Conservation (phyloP, 2,888 invertebrate species). For the Leistus spinibarbis region DNA sequence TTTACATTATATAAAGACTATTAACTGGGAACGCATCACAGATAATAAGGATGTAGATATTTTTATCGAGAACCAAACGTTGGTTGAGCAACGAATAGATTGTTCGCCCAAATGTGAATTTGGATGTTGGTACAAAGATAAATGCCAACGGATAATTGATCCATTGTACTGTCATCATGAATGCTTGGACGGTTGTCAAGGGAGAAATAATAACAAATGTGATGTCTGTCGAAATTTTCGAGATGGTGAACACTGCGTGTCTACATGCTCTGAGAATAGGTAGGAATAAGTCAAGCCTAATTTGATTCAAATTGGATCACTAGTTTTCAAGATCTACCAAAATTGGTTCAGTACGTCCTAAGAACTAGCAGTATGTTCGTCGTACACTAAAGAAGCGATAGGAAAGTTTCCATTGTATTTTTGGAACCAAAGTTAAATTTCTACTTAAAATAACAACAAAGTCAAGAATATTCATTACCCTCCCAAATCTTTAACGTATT, state of each 20-base stretch:
- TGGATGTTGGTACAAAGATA: conserved; percentile 59
- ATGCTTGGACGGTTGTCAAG: conserved; percentile 80
- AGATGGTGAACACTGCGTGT: conserved; percentile 55
- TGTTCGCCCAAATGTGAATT: conserved; percentile 49
- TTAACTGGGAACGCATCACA: conserved; percentile 68
- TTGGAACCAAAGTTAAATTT: too few species aligned
- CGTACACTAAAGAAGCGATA: too few species aligned
- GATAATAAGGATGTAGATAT: not conserved
- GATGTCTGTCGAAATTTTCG: conserved; percentile 67
- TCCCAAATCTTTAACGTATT: too few species aligned
- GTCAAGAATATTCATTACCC: too few species aligned
- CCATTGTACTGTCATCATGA: conserved; percentile 67
- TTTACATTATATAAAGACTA: conserved; percentile 76
- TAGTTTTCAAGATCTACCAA: too few species aligned
- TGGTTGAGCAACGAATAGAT: conserved; percentile 40
- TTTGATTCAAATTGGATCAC: too few species aligned
- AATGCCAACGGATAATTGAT: conserved; percentile 61
- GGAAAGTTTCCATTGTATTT: too few species aligned
- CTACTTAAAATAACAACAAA: too few species aligned
- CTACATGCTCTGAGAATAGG: conserved; percentile 69
- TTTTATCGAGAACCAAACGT: conserved; percentile 18
- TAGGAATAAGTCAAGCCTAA: conserved; percentile 55
- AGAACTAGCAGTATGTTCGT: too few species aligned
- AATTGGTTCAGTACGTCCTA: too few species aligned
- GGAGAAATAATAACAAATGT: conserved; percentile 63